A percentile compares a stretch with the other conserved stretches of the same genome.
phyloP scores from a whole-genome alignment of 2,888 invertebrate species.

The Spodoptera exigua region DNA sequence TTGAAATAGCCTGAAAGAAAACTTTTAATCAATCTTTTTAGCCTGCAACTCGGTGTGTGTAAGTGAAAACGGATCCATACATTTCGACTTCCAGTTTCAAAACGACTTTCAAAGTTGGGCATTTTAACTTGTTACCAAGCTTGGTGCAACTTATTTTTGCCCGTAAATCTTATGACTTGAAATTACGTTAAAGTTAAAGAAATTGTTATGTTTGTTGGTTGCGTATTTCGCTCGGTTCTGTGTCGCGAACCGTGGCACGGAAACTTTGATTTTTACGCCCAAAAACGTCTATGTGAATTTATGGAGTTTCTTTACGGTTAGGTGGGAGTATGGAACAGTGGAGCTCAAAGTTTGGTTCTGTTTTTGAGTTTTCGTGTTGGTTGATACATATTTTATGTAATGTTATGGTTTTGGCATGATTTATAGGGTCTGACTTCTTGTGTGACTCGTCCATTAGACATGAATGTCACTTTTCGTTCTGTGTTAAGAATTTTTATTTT shows the following conservation, averaged over 20 bases:
- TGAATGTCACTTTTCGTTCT: too few species aligned
- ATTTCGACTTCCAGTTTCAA: constrained; percentile 62
- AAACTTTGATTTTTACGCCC: constrained; percentile 58
- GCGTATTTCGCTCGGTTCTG: constrained; percentile 32
- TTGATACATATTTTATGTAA: constrained; percentile 34
- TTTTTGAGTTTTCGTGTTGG: constrained; percentile 7
- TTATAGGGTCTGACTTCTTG: neutral
- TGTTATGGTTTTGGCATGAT: constrained; percentile 3
- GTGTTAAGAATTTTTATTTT: too few species aligned
- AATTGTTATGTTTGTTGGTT: constrained; percentile 53
- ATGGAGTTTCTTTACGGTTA: constrained; percentile 37
- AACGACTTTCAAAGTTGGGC: constrained; percentile 71
- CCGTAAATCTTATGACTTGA: constrained; percentile 62
- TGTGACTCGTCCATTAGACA: too few species aligned
- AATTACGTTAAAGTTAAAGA: constrained; percentile 56
- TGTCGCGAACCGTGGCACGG: constrained; percentile 21
- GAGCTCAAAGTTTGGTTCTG: constrained; percentile 33
- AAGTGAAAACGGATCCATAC: constrained; percentile 57
- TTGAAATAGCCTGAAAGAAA: constrained; percentile 28
- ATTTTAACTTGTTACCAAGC: constrained; percentile 72
- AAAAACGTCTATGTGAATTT: constrained; percentile 53
- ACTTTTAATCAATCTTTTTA: constrained; percentile 56
- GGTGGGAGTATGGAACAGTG: constrained; percentile 27
- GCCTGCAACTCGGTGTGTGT: constrained; percentile 42
- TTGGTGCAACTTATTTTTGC: constrained; percentile 53